Conservation (phyloP, 2,888 invertebrate species). For the Hybos culiciformis region DNA sequence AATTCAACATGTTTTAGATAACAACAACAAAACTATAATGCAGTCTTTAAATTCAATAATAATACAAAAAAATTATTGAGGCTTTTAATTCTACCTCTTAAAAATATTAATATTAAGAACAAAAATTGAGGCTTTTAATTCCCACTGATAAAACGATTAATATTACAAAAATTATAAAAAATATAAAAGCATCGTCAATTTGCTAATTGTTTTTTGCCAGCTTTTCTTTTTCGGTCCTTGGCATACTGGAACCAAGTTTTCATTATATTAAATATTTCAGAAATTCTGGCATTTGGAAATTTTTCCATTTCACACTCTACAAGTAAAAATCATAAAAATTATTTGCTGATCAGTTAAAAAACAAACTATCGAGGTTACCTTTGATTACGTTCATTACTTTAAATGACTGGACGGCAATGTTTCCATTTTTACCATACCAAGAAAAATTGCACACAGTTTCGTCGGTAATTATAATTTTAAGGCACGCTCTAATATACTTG, state of each 20-base stretch:
- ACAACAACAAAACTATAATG: too few species aligned
- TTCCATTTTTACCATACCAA: neutral
- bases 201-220: neutral
- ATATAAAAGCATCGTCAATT: too few species aligned
- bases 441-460: neutral
- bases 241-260: neutral
- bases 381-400: conserved; percentile 1
- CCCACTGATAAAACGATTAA: neutral
- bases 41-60: too few species aligned
- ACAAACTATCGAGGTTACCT: neutral
- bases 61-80: neutral
- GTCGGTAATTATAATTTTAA: neutral
- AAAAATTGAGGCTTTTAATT: neutral
- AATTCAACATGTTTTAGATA: too few species aligned
- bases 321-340: neutral
- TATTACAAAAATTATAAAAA: neutral
- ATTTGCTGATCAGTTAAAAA: neutral
- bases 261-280: neutral
- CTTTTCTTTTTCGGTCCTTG: neutral
- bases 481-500: neutral
- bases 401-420: neutral
- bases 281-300: neutral
- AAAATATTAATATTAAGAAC: neutral
- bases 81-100: neutral
- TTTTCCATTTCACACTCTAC: neutral